phyloP scores from a whole-genome alignment of 2,113 vertebrate genomes.

The Ptychochromis oligacanthus region DNA sequence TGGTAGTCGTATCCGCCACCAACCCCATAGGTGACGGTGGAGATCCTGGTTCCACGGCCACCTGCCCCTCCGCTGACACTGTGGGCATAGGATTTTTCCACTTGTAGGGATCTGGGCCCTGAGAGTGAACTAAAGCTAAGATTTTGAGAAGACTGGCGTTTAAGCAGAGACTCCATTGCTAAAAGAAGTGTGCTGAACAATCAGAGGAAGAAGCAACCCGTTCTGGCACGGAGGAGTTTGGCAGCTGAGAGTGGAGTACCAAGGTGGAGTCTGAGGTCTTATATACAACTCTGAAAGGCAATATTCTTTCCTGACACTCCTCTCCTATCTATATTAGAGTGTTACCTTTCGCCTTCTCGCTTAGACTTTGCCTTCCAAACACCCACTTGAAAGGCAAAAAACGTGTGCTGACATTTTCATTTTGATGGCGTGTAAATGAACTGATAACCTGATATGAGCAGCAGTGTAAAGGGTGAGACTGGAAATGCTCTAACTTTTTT shows the following conservation, averaged over 20 bases:
- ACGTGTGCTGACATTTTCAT: not conserved
- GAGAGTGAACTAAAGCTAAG: not conserved
- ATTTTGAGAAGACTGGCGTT: not conserved
- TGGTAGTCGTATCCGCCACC: slow-evolving; percentile 33
- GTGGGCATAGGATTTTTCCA: slow-evolving; percentile 30
- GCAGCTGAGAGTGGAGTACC: slow-evolving; percentile 28
- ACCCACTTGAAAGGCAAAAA: not conserved
- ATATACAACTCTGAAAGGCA: slow-evolving; percentile 40
- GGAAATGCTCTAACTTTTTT: not conserved
- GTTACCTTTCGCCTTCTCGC: slow-evolving; percentile 39
- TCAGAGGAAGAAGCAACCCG: not conserved
- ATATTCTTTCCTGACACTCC: slow-evolving; percentile 49
- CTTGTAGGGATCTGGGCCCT: not conserved
- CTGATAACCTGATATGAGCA: not conserved
- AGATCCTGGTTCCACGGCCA: slow-evolving; percentile 70
- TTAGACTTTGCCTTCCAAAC: slow-evolving; percentile 57
- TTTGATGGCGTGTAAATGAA: slow-evolving; percentile 10
- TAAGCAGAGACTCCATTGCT: slow-evolving; percentile 54
- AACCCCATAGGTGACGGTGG: slow-evolving; percentile 35
- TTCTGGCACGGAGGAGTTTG: slow-evolving; percentile 27
- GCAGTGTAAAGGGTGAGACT: not conserved
- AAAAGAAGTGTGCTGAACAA: slow-evolving; percentile 1
- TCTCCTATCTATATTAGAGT: slow-evolving; percentile 51
- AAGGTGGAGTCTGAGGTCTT: slow-evolving; percentile 12
- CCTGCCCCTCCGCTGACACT: slow-evolving; percentile 76